Percentiles rank a stretch among this genome's conserved stretches.
Conservation (phyloP, 2,113 vertebrate genomes). For the Illadopsis cleaveri region DNA sequence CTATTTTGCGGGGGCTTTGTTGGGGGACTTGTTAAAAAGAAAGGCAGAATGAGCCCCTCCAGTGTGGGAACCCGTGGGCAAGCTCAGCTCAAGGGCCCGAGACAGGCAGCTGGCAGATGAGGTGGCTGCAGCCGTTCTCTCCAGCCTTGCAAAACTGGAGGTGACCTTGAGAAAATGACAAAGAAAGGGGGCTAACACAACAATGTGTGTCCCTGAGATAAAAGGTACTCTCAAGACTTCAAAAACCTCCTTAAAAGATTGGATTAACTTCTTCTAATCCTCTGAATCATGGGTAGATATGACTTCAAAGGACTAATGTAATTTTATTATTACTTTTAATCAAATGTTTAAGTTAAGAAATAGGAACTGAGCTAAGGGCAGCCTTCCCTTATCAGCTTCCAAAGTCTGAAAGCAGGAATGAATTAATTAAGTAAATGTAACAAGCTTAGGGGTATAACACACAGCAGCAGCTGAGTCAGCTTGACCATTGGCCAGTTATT, state of each 20-base stretch:
- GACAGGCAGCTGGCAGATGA: neutral
- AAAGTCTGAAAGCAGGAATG: slow-evolving; percentile 33
- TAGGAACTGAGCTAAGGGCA: slow-evolving; percentile 40
- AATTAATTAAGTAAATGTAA: slow-evolving; percentile 51
- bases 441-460: slow-evolving; percentile 33
- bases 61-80: neutral
- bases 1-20: neutral
- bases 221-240: slow-evolving; percentile 27
- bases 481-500: slow-evolving; percentile 4
- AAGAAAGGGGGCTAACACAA: neutral
- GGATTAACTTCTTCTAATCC: slow-evolving; percentile 44
- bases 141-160: neutral
- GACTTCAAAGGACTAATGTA: slow-evolving; percentile 57
- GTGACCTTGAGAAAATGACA: neutral
- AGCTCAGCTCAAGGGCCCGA: rapidly evolving
- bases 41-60: neutral
- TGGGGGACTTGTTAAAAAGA: neutral
- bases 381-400: slow-evolving; percentile 34
- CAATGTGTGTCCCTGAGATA: neutral
- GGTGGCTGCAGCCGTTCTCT: neutral
- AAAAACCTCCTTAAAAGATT: slow-evolving; percentile 34
- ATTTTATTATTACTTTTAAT: slow-evolving; percentile 61
- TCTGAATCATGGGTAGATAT: slow-evolving; percentile 19
- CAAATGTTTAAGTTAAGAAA: slow-evolving; percentile 52
- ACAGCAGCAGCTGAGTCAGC: slow-evolving; percentile 51